A percentile compares a stretch with the other conserved stretches of the same genome.
phyloP scores from a whole-genome alignment of 2,888 invertebrate genomes.

The Erannis defoliaria region DNA sequence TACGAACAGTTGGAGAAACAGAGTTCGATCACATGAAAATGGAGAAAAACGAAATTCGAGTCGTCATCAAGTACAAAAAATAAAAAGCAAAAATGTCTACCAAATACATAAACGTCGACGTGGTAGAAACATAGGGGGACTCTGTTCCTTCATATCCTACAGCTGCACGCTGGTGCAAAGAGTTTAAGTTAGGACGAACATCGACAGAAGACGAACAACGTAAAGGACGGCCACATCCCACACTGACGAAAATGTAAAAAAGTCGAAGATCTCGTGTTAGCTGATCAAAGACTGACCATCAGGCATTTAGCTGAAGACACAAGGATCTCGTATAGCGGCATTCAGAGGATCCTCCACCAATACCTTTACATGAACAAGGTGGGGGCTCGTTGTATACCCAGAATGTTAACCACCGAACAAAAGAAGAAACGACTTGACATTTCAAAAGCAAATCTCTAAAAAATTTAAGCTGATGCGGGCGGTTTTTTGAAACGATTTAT shows the following conservation, averaged over 20 bases:
- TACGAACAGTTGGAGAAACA: too few relatives aligned
- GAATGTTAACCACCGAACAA: not conserved
- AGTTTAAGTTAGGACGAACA: not conserved
- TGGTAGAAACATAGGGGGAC: not conserved
- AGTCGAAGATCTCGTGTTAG: not conserved
- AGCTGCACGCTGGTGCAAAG: not conserved
- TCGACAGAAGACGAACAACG: not conserved
- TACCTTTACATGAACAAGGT: not conserved
- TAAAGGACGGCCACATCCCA: not conserved
- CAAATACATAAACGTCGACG: not conserved
- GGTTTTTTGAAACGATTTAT: not conserved
- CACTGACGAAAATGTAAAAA: not conserved
- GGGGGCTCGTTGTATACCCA: not conserved
- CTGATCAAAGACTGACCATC: not conserved
- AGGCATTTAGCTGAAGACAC: not conserved
- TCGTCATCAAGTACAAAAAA: not conserved
- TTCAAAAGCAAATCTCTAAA: not conserved
- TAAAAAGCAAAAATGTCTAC: not conserved
- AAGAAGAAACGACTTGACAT: not conserved
- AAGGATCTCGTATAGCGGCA: not conserved
- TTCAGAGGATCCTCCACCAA: not conserved
- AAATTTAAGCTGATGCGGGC: not conserved
- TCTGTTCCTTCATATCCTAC: not conserved
- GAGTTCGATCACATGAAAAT: too few relatives aligned
- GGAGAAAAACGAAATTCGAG: not conserved